These are phyloP conservation scores for Cydia splendana DNA, from an alignment of 1,140 invertebrate species.

Conservation along the genomic window DNA sequence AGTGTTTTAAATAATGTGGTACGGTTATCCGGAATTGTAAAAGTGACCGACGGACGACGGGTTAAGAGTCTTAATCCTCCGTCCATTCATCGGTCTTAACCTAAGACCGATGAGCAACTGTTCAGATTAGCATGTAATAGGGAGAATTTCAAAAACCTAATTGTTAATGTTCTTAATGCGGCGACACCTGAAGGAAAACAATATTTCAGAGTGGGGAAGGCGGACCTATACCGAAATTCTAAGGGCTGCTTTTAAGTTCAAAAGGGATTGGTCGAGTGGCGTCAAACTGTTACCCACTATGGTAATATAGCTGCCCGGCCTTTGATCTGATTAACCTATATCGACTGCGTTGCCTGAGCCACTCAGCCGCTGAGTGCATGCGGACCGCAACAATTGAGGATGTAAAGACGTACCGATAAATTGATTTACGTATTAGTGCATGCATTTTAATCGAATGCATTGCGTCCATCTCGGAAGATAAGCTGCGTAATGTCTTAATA, in stretches of 20 bases:
- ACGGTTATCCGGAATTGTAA: too few species aligned
- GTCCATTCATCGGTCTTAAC: too few species aligned
- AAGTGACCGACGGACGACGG: too few species aligned
- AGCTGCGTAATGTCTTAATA: too few species aligned
- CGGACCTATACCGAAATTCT: not conserved
- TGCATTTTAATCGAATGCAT: not conserved
- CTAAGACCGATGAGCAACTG: too few species aligned
- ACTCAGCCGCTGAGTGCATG: conserved; percentile 10
- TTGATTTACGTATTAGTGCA: conserved; percentile 25
- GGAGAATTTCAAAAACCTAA: too few species aligned
- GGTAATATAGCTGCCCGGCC: not conserved
- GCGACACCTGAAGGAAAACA: too few species aligned
- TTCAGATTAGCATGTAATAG: too few species aligned
- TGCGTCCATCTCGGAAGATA: not conserved
- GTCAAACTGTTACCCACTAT: not conserved
- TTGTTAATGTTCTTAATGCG: too few species aligned
- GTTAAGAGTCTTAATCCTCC: too few species aligned
- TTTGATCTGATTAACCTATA: conserved; percentile 19
- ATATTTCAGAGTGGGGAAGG: too few species aligned
- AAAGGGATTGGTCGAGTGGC: not conserved
- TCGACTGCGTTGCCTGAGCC: not conserved
- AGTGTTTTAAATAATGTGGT: too few species aligned
- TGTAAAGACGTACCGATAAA: not conserved
- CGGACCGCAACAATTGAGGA: conserved; percentile 1
- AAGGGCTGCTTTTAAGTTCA: not conserved